Percentiles rank a stretch among this genome's conserved stretches.
Evolutionary conservation across 2,113 vertebrate genomes (phyloP).

Genomic region (Chitala chitala): DNA sequence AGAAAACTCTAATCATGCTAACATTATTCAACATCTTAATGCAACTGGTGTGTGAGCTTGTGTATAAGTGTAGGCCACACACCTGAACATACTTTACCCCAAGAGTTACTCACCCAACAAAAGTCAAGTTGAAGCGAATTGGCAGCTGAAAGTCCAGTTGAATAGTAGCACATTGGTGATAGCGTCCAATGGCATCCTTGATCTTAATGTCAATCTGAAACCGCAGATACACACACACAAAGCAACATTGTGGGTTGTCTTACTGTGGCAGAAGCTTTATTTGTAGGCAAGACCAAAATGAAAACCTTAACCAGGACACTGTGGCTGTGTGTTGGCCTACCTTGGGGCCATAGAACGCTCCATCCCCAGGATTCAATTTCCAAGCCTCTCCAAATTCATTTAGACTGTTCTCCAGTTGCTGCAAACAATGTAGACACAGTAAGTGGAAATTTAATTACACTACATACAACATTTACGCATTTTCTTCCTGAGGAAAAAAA

Average conservation of each 20-base stretch:
- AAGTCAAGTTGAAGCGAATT: conserved; percentile 82
- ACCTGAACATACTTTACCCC: not conserved
- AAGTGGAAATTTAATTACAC: not conserved
- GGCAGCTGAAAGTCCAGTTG: conserved; percentile 96
- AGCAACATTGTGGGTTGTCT: not conserved
- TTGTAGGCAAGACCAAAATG: too few species aligned
- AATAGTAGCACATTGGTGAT: conserved; percentile 92
- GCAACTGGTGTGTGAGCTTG: not conserved
- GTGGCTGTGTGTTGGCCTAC: conserved; percentile 60
- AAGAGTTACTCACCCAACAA: conserved; percentile 76
- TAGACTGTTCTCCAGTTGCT: conserved; percentile 90
- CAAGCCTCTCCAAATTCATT: conserved; percentile 83
- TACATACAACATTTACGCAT: not conserved
- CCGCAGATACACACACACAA: conserved; percentile 8
- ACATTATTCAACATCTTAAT: not conserved
- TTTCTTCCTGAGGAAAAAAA: not conserved
- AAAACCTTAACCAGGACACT: too few species aligned
- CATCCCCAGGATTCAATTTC: conserved; percentile 83
- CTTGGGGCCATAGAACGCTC: conserved; percentile 96
- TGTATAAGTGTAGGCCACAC: too few species aligned
- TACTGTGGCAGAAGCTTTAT: not conserved
- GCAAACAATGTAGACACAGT: not conserved
- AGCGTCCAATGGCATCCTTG: conserved; percentile 86
- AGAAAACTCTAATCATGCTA: not conserved
- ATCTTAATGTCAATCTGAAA: conserved; percentile 90